Evolutionary conservation across 2,888 invertebrate genomes (phyloP).

Genomic region (Morinoia aosen): DNA sequence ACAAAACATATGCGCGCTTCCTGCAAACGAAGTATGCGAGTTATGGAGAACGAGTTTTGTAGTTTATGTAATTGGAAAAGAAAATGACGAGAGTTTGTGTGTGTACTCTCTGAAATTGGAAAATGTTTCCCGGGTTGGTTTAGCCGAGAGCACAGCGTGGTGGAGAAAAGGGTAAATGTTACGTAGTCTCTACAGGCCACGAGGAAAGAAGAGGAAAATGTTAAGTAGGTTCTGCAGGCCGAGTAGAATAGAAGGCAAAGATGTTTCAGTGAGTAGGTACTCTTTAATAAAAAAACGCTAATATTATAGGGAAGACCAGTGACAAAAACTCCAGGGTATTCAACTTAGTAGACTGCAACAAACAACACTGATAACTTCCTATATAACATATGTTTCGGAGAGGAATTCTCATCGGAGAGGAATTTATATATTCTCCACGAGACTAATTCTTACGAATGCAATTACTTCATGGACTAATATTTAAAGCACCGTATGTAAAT

Average conservation of each 20-base stretch:
- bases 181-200: background rate
- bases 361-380: too few species aligned
- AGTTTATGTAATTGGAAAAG: constrained; percentile 51
- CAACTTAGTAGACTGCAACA: background rate
- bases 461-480: too few species aligned
- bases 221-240: too few species aligned
- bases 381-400: too few species aligned
- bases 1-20: constrained; percentile 28
- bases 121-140: constrained; percentile 22
- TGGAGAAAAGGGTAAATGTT: background rate
- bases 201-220: background rate
- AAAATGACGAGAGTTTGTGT: constrained; percentile 24
- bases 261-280: background rate
- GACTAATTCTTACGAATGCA: too few species aligned
- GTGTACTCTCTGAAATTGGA: constrained; percentile 38
- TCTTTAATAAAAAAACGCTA: background rate
- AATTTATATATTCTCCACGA: too few species aligned
- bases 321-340: background rate
- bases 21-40: constrained; percentile 29
- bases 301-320: background rate
- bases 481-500: too few species aligned
- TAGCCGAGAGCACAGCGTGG: background rate
- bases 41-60: constrained; percentile 36
- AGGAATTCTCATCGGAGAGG: too few species aligned
- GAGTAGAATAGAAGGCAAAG: too few species aligned